A percentile compares a stretch with the other conserved stretches of the same genome.
Conservation (phyloP, 2,888 invertebrate species). For the Elmis aenea region DNA sequence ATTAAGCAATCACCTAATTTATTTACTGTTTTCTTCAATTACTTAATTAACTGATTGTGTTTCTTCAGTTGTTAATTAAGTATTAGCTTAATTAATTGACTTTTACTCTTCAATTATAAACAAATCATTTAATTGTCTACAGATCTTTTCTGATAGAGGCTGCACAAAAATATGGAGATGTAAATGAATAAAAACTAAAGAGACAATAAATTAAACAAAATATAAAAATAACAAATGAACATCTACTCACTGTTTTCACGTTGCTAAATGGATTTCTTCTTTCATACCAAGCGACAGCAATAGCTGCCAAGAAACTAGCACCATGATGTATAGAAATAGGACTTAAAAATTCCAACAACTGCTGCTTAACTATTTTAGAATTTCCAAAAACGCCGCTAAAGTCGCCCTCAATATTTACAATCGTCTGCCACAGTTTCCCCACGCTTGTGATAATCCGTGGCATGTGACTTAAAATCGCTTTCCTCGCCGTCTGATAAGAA, state of each 20-base stretch:
- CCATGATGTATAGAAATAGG: slow-evolving; percentile 81
- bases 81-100: too few relatives aligned
- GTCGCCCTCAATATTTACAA: slow-evolving; percentile 46
- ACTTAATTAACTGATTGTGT: too few relatives aligned
- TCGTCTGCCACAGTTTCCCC: slow-evolving; percentile 72
- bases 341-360: slow-evolving; percentile 75
- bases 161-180: too few relatives aligned
- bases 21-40: too few relatives aligned
- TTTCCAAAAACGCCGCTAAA: slow-evolving; percentile 55
- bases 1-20: too few relatives aligned
- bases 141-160: too few relatives aligned
- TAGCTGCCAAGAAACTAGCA: slow-evolving; percentile 72
- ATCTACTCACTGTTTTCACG: slow-evolving; percentile 45
- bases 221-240: background rate
- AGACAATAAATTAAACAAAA: background rate
- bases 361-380: slow-evolving; percentile 67
- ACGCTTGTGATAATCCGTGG: slow-evolving; percentile 78
- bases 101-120: too few relatives aligned
- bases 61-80: too few relatives aligned
- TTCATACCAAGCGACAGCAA: slow-evolving; percentile 84
- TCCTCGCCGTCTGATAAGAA: slow-evolving; percentile 56
- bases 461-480: slow-evolving; percentile 71
- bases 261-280: slow-evolving; percentile 50
- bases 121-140: slow-evolving; percentile 1
- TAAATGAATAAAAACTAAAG: too few relatives aligned